Evolutionary conservation across 2,113 vertebrate species (phyloP), one percentile per base, ranked within the genome.

Genomic region (Eonycteris spelaea): DNA sequence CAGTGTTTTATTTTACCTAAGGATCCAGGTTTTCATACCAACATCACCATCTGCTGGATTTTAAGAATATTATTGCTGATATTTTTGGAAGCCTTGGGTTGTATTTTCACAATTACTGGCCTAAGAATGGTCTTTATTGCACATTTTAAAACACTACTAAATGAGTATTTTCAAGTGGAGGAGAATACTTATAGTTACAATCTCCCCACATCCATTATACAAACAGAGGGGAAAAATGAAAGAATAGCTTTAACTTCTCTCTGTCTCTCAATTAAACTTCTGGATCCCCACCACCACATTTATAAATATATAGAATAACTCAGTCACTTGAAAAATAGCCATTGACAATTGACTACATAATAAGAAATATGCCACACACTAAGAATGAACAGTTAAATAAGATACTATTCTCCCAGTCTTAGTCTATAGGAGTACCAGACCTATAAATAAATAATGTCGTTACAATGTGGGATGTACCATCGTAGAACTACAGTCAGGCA

Each of bases 11-110:
- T 28, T 80, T 78, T 70, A 75, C 19, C 9, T 33, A 48, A 77
- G 18, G n/a, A 70, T 73, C 24, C 7, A 73, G 24, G 12, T 86
- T 90, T 90, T 79, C 28, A 35, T 57, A 80, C 33, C 86, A 93
- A 6, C 8, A 85, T 51, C 11, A 88, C 86, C 92, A 85, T 89
- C 96, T 91, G 24, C 97, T 95, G 92, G 90, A 88, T 93, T 70
- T 67, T 91, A 75, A 80, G 51, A 83, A 71, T 71, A 96, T 65
- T 51, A 88, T 91, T 90, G 59, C 18, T 61, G 33, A 83, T 78
- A 78, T 45, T 22, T 96, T 86, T 6, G 8, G 40, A 90, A 93
- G 53, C 35, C 33, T 19, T 35, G 24, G 21, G 73, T 92, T 97
- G 87, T 73, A 92, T 75, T 94, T 95, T 97, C 67, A 94, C 93